A percentile compares a stretch with the other conserved stretches of the same genome.
phyloP scores from a whole-genome alignment of 2,797 vertebrate species.

The Onychomys torridus region DNA sequence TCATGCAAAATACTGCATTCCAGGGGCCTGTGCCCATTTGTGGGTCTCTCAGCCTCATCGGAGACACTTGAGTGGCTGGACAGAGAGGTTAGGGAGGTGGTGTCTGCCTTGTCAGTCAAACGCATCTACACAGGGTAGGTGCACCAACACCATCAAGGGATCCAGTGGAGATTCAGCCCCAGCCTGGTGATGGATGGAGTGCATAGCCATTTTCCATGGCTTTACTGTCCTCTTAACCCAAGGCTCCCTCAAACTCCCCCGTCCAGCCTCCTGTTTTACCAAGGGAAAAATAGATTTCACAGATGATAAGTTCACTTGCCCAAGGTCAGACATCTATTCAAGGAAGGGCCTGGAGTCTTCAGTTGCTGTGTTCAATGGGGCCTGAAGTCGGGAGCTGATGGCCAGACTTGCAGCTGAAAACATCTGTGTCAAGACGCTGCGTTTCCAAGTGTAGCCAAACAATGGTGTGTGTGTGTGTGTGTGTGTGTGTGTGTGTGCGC shows the following conservation, averaged over 20 bases:
- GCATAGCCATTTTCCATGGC: neutral
- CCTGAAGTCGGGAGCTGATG: slow-evolving; percentile 44
- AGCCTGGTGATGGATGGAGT: neutral
- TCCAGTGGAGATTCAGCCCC: neutral
- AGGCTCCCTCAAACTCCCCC: neutral
- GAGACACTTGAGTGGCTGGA: neutral
- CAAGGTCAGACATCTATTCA: neutral
- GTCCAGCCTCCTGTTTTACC: neutral
- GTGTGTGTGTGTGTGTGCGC: too few species aligned
- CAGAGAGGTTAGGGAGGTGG: neutral
- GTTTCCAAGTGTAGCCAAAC: neutral
- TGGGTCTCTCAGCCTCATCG: neutral
- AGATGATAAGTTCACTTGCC: slow-evolving; percentile 60
- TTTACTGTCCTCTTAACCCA: neutral
- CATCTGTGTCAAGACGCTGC: neutral
- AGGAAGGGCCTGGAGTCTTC: slow-evolving; percentile 47
- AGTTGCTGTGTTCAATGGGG: slow-evolving; percentile 18
- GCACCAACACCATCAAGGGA: neutral
- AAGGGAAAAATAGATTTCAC: slow-evolving; percentile 33
- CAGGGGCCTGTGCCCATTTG: neutral
- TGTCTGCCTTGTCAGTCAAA: neutral
- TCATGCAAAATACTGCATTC: neutral
- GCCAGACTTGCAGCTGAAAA: slow-evolving; percentile 13
- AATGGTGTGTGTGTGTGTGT: neutral
- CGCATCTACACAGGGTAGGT: neutral